Evolutionary conservation across 2,113 vertebrate genomes (phyloP).

Genomic region (Rhinichthys klamathensis): DNA sequence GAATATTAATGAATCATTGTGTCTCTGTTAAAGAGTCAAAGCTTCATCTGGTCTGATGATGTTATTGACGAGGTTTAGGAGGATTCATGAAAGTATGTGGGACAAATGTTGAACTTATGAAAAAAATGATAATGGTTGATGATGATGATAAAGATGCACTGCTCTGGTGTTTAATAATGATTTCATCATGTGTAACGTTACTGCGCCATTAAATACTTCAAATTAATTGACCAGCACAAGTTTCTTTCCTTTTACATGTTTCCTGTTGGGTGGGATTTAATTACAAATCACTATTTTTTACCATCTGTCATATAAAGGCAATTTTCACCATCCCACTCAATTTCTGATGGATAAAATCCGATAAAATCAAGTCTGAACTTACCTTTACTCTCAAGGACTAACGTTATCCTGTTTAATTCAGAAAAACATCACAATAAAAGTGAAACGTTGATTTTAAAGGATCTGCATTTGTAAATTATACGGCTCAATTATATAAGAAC

Average conservation of each 20-base stretch:
- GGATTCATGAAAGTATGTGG: not conserved
- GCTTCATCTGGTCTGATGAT: not conserved
- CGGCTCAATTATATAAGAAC: not conserved
- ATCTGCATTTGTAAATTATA: not conserved
- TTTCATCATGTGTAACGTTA: not conserved
- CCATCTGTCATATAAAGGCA: not conserved
- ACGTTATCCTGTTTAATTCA: not conserved
- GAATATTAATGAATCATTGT: not conserved
- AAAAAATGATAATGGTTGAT: not conserved
- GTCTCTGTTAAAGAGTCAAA: too few relatives aligned
- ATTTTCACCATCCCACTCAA: not conserved
- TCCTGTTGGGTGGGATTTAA: not conserved
- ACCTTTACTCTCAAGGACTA: not conserved
- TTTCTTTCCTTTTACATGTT: not conserved
- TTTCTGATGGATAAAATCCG: not conserved
- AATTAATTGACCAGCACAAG: not conserved
- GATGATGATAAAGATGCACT: not conserved
- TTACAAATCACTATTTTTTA: not conserved
- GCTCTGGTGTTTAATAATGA: not conserved
- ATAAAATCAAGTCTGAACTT: not conserved
- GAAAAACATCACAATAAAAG: not conserved
- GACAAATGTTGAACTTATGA: not conserved
- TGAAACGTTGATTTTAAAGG: too few relatives aligned
- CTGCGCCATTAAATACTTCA: constrained; percentile 6
- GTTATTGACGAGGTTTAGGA: not conserved